Conservation (phyloP, 2,113 vertebrate genomes). For the Callorhinus ursinus region DNA sequence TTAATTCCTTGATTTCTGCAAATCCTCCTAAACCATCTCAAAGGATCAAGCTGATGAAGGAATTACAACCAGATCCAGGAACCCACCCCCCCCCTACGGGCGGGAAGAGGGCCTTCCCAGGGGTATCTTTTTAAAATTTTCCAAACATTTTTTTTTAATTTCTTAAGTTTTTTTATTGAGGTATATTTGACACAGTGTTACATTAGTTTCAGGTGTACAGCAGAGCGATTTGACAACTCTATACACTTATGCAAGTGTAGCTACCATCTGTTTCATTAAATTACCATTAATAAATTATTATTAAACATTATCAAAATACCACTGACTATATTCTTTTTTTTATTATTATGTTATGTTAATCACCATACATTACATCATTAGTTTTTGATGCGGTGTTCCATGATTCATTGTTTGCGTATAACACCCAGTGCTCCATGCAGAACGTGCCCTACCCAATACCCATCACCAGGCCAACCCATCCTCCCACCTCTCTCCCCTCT, state of each 20-base stretch:
- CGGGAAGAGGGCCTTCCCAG: neutral
- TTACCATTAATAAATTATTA: neutral
- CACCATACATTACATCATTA: too few relatives aligned
- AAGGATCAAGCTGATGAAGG: neutral
- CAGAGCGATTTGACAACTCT: neutral
- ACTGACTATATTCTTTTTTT: neutral
- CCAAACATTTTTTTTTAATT: neutral
- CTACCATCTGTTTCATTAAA: neutral
- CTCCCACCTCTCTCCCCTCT: too few relatives aligned
- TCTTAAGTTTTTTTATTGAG: neutral
- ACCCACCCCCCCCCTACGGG: too few relatives aligned
- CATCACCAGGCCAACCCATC: too few relatives aligned
- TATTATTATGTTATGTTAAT: too few relatives aligned
- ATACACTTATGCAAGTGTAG: neutral
- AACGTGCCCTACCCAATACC: too few relatives aligned
- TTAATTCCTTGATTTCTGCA: conserved; percentile 4
- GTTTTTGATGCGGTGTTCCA: too few relatives aligned
- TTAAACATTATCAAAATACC: neutral
- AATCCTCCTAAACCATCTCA: neutral
- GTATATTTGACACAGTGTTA: neutral
- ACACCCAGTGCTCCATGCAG: too few relatives aligned
- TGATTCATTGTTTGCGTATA: too few relatives aligned
- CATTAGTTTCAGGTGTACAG: neutral
- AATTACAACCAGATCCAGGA: neutral
- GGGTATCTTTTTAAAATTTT: neutral